A percentile compares a stretch with the other conserved stretches of the same genome.
Conservation (phyloP, 2,888 invertebrate species). For the Vanessa cardui region DNA sequence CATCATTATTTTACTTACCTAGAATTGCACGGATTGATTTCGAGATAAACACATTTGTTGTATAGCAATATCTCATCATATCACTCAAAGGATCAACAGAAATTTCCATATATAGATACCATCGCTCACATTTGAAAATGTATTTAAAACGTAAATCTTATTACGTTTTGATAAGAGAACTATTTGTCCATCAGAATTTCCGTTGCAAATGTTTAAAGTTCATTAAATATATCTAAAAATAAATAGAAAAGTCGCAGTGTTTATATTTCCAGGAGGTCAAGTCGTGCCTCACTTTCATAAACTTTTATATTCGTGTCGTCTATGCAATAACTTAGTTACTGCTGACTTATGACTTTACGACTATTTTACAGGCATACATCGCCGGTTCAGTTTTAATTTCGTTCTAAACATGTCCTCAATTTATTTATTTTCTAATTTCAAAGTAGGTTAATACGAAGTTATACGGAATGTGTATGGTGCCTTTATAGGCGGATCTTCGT, state of each 20-base stretch:
- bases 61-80: too few relatives aligned
- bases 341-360: slow-evolving; percentile 31
- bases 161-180: too few relatives aligned
- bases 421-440: neutral
- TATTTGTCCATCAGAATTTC: too few relatives aligned
- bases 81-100: too few relatives aligned
- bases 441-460: slow-evolving; percentile 1
- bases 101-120: too few relatives aligned
- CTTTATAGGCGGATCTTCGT: slow-evolving; percentile 1
- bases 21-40: too few relatives aligned
- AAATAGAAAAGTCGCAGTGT: neutral
- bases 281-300: slow-evolving; percentile 26
- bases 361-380: slow-evolving; percentile 30
- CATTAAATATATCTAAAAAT: too few relatives aligned
- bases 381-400: slow-evolving; percentile 20
- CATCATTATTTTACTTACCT: too few relatives aligned
- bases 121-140: too few relatives aligned
- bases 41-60: too few relatives aligned
- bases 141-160: too few relatives aligned
- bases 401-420: slow-evolving; percentile 14
- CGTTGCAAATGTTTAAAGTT: neutral
- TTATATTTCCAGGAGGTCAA: slow-evolving; percentile 6
- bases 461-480: neutral
- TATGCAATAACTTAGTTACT: slow-evolving; percentile 34
- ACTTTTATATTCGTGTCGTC: slow-evolving; percentile 30